Evolutionary conservation across 2,888 invertebrate species (phyloP), one percentile per base, ranked within the genome.

Genomic region (Herminia tarsipennalis): DNA sequence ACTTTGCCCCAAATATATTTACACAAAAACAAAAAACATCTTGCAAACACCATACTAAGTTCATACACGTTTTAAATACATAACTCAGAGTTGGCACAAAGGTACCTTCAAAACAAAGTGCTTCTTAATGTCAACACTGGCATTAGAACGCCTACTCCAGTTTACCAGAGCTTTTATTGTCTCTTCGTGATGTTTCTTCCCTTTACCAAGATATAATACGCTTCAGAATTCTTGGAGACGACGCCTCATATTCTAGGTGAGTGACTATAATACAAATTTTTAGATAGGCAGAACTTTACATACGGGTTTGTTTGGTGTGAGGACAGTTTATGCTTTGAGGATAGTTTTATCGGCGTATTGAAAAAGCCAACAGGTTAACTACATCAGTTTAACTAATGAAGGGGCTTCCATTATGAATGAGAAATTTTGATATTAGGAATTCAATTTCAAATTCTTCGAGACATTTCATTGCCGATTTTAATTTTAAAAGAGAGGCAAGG

Each of bases 161-260:
- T 52, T 42, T 50, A 58, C 66, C 51, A 58, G 51, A 44, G 45
- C 66, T 65, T 63, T 64, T 65, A 66, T 66, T 66, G 60, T 63
- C 37, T 36, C 25, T 28, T 24, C 63, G 66, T 63, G 63, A 43
- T 29, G 49, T 43, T 45, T 25, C 17, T 40, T 25, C 25, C 27
- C 36, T 37, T 40, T 38, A 37, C 39, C 14, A 13, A 35, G 35
- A 45, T 38, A 36, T 35, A 57, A 46, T 50, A 12, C 27, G 47
- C 39, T 60, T 65, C 54, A 56, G 64, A 65, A 65, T 63, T 65
- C 65, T 44, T 36, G 32, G 42, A 42, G 52, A 32, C 63, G 40
- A 36, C 47, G 36, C 24, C 27, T 18, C 50, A 46, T 59, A 59
- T 59, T 50, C 45, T 55, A 22, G 25, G 20, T 21, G 28, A 51